phyloP scores from a whole-genome alignment of 2,888 invertebrate genomes.

The Escarpia spicata region DNA sequence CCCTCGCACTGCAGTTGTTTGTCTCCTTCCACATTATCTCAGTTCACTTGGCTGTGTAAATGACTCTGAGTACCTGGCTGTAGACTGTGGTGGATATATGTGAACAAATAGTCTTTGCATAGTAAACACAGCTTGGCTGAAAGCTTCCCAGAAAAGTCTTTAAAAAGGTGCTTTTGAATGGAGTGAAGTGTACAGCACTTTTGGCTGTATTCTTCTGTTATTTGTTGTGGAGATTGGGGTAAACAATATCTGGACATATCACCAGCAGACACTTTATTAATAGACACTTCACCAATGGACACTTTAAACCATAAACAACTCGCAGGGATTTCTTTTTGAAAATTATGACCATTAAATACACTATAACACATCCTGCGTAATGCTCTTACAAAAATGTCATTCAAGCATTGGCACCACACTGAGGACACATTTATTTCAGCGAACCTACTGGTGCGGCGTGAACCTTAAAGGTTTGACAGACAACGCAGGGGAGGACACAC shows the following conservation, averaged over 20 bases:
- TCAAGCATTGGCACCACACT: not conserved
- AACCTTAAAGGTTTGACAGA: conserved; percentile 39
- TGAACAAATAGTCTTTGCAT: no score
- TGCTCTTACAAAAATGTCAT: no score
- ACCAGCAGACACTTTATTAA: no score
- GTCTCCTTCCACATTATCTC: no score
- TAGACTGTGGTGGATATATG: no score
- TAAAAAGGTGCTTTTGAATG: not conserved
- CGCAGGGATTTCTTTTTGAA: not conserved
- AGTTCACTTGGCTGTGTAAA: no score
- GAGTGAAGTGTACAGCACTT: not conserved
- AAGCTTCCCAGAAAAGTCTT: no score
- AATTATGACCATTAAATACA: no score
- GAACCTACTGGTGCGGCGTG: conserved; percentile 61
- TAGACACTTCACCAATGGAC: not conserved
- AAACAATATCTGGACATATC: not conserved
- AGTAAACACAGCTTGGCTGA: no score
- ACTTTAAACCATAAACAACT: not conserved
- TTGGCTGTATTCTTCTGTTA: not conserved
- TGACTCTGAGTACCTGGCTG: no score
- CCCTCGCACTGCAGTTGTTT: not conserved
- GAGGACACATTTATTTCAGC: conserved; percentile 41
- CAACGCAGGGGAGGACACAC: conserved; percentile 41
- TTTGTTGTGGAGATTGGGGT: not conserved
- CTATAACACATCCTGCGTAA: no score